Conservation (phyloP, 2,888 invertebrate species). For the Allygus modestus region DNA sequence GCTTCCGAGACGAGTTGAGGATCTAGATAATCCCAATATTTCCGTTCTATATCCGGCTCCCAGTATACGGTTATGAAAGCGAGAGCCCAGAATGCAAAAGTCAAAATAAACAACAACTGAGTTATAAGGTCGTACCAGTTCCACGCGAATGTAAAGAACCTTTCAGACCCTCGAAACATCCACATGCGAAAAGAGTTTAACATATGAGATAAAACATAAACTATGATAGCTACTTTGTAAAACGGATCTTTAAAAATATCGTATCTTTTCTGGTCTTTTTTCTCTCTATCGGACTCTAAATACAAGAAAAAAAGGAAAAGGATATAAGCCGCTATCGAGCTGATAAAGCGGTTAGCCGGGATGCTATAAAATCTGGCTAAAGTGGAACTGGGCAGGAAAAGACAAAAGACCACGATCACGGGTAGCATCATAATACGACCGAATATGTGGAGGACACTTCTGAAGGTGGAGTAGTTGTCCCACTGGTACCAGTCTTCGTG, state of each 20-base stretch:
- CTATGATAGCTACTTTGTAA: conserved; percentile 5
- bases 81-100: conserved; percentile 81
- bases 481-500: conserved; percentile 80
- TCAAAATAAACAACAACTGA: conserved; percentile 78
- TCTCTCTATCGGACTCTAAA: conserved; percentile 79
- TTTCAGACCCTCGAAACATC: conserved; percentile 77
- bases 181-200: conserved; percentile 76
- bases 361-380: conserved; percentile 78
- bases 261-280: conserved; percentile 75
- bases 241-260: neutral
- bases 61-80: conserved; percentile 76
- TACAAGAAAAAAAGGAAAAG: conserved; percentile 81
- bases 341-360: conserved; percentile 85
- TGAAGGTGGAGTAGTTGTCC: conserved; percentile 75
- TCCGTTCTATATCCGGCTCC: conserved; percentile 78
- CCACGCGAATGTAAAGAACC: conserved; percentile 77
- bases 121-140: conserved; percentile 78
- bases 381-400: conserved; percentile 75
- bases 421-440: conserved; percentile 75
- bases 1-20: conserved; percentile 82
- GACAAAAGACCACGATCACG: conserved; percentile 74
- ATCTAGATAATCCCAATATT: conserved; percentile 82
- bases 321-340: conserved; percentile 81
- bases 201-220: conserved; percentile 59
- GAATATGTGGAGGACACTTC: conserved; percentile 74